Evolutionary conservation across 2,888 invertebrate genomes (phyloP).

Genomic region (Augochlorella aurata): DNA sequence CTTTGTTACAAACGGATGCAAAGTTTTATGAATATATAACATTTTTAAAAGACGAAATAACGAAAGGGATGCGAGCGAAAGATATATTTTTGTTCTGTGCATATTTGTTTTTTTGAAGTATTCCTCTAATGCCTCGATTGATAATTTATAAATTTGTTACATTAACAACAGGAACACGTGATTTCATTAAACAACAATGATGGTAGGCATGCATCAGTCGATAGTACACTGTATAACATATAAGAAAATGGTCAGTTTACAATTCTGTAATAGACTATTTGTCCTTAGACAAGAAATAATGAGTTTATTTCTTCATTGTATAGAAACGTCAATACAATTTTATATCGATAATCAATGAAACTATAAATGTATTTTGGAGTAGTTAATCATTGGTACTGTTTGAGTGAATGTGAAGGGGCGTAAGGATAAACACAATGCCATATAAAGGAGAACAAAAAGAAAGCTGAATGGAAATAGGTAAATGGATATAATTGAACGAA

Average conservation of each 20-base stretch:
- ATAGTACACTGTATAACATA: too few species aligned
- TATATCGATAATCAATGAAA: background rate
- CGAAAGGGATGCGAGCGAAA: too few species aligned
- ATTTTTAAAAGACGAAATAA: too few species aligned
- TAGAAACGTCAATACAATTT: background rate
- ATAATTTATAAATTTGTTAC: too few species aligned
- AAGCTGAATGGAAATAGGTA: slow-evolving; percentile 41
- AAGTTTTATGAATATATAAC: too few species aligned
- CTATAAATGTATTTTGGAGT: background rate
- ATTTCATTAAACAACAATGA: too few species aligned
- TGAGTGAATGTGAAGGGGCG: background rate
- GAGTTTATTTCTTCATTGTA: background rate
- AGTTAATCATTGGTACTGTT: too few species aligned
- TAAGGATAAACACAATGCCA: background rate
- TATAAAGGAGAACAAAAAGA: background rate
- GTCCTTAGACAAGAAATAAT: background rate
- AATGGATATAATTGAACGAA: slow-evolving; percentile 49
- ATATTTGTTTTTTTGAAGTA: too few species aligned
- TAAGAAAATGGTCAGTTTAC: too few species aligned
- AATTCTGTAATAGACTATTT: background rate
- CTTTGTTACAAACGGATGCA: background rate
- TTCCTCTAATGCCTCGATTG: too few species aligned
- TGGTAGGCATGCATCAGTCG: background rate
- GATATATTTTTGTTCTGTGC: too few species aligned
- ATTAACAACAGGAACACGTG: too few species aligned